Percentiles rank a stretch among this genome's conserved stretches.
These are phyloP conservation scores for Hydractinia echinata DNA, from an alignment of 30 jellyfish, hydroid and myxozoan genomes.

Conservation along the genomic window DNA sequence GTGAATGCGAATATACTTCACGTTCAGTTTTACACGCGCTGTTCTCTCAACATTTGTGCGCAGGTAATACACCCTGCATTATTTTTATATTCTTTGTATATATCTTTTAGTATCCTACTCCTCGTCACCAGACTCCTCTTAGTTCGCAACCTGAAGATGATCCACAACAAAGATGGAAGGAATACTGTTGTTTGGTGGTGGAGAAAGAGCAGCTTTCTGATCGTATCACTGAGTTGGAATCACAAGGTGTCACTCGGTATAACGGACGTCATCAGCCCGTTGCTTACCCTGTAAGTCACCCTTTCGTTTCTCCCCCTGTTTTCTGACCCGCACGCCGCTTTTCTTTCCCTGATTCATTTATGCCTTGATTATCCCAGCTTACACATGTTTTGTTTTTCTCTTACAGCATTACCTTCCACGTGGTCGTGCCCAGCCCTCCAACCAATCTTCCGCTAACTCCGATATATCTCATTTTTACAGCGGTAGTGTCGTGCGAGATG, in stretches of 20 bases:
- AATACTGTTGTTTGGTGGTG: conserved; percentile 44
- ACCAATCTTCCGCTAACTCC: not conserved
- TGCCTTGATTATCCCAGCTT: not conserved
- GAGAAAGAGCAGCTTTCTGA: conserved; percentile 31
- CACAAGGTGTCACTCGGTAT: conserved; percentile 42
- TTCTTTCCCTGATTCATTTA: not conserved
- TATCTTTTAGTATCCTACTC: not conserved
- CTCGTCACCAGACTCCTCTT: not conserved
- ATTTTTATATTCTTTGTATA: not conserved
- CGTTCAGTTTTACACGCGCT: too few species aligned
- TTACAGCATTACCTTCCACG: not conserved
- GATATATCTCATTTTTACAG: not conserved
- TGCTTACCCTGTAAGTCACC: not conserved
- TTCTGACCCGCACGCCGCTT: not conserved
- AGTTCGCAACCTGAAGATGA: conserved; percentile 22
- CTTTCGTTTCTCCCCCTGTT: not conserved
- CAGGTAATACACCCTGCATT: too few species aligned
- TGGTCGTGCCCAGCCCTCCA: not conserved
- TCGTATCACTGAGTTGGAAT: conserved; percentile 51
- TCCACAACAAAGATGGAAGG: conserved; percentile 30
- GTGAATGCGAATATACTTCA: too few species aligned
- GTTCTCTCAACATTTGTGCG: too few species aligned
- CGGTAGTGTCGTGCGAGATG: not conserved
- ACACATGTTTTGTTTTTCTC: not conserved
- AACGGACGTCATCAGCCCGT: conserved; percentile 1